These are phyloP conservation scores for Plebejus melissa DNA, from an alignment of 2,888 invertebrate species.

Conservation along the genomic window DNA sequence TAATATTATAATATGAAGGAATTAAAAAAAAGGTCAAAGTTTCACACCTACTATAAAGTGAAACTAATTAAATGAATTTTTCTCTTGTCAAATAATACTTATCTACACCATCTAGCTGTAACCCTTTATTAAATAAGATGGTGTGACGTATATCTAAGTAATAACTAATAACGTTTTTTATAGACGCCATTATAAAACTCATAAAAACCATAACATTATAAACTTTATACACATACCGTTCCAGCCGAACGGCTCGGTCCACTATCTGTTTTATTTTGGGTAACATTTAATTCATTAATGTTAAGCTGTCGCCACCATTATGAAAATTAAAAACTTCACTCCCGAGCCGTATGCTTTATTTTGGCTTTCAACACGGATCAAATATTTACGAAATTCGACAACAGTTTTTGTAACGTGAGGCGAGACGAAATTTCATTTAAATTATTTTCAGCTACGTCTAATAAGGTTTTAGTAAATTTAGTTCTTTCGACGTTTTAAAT, in stretches of 20 bases:
- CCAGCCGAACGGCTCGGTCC: neutral
- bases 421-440: conserved; percentile 4
- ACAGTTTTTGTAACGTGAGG: conserved; percentile 4
- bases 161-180: neutral
- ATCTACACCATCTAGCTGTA: neutral
- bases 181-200: neutral
- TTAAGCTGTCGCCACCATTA: conserved; percentile 24
- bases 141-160: neutral
- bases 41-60: too few relatives aligned
- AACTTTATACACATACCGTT: neutral
- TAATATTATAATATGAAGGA: neutral
- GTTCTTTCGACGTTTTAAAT: neutral
- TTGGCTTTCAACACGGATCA: conserved; percentile 16
- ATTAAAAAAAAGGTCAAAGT: neutral
- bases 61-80: too few relatives aligned
- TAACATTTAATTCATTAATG: conserved; percentile 23
- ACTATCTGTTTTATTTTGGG: conserved; percentile 23
- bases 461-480: neutral
- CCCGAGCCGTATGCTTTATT: conserved; percentile 5
- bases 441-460: neutral
- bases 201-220: neutral
- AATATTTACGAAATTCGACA: conserved; percentile 22
- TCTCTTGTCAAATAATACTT: too few relatives aligned
- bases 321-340: conserved; percentile 25
- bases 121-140: neutral